A percentile compares a stretch with the other conserved stretches of the same genome.
Evolutionary conservation across 2,113 vertebrate species (phyloP).

Genomic region (Oostethus manadensis): DNA sequence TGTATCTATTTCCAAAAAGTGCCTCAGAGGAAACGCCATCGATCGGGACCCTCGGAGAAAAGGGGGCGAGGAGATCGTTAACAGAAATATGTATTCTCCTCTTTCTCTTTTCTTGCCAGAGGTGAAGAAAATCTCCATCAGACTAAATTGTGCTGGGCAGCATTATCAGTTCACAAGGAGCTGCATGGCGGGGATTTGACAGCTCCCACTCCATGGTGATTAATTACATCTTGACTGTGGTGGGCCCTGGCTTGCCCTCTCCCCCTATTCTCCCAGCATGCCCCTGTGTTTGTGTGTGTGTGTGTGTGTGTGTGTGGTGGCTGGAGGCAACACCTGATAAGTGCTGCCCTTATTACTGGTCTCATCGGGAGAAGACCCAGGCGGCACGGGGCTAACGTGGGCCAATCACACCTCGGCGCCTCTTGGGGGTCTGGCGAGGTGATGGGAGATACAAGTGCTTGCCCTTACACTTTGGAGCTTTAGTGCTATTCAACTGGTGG

Average conservation of each 20-base stretch:
- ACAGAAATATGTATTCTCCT: conserved; percentile 69
- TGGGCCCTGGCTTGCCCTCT: conserved; percentile 81
- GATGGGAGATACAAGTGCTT: conserved; percentile 33
- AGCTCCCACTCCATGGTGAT: conserved; percentile 95
- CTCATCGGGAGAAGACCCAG: conserved; percentile 79
- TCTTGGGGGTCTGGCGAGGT: conserved; percentile 22
- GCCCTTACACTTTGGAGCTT: conserved; percentile 33
- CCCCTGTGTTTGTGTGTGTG: conserved; percentile 68
- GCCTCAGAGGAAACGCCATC: conserved; percentile 66
- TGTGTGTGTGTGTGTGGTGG: conserved; percentile 60
- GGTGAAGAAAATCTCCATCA: conserved; percentile 90
- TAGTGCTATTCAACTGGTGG: conserved; percentile 18
- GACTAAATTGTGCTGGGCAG: conserved; percentile 94
- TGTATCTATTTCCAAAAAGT: conserved; percentile 27
- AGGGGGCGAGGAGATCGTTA: conserved; percentile 78
- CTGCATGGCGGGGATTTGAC: conserved; percentile 83
- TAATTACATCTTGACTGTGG: conserved; percentile 95
- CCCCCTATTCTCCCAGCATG: conserved; percentile 28
- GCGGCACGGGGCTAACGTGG: conserved; percentile 35
- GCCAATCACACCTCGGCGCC: conserved; percentile 48
- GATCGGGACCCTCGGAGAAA: conserved; percentile 72
- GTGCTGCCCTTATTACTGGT: conserved; percentile 93
- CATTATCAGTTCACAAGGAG: conserved; percentile 94
- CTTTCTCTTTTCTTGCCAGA: conserved; percentile 70
- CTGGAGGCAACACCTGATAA: conserved; percentile 93